These are phyloP conservation scores for Leucoraja erinaceus DNA, from an alignment of 2,113 vertebrate genomes.

Conservation along the genomic window DNA sequence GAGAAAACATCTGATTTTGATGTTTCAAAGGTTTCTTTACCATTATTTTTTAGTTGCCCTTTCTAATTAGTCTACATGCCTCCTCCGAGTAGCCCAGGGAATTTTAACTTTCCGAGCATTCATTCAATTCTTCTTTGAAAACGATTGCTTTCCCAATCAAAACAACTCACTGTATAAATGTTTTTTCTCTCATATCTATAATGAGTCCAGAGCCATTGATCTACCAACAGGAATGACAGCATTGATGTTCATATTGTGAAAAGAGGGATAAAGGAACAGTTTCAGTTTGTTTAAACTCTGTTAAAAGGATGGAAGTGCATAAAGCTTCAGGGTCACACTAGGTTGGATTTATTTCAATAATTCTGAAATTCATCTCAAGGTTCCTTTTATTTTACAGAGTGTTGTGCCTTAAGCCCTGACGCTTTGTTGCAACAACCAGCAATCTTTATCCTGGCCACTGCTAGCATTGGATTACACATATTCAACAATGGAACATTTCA, in stretches of 20 bases:
- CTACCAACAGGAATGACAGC: not conserved
- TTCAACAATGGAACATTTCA: slow-evolving; percentile 18
- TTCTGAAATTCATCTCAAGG: not conserved
- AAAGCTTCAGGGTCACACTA: not conserved
- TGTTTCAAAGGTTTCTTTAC: too few species aligned
- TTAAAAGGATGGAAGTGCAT: too few species aligned
- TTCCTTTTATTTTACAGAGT: not conserved
- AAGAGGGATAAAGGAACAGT: not conserved
- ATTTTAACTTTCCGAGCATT: not conserved
- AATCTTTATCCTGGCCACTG: not conserved
- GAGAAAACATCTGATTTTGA: too few species aligned
- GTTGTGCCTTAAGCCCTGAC: not conserved
- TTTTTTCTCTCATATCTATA: not conserved
- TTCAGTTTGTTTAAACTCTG: not conserved
- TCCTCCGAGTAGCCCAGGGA: not conserved
- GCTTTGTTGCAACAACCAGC: not conserved
- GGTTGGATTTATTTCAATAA: not conserved
- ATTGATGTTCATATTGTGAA: not conserved
- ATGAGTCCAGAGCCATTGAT: not conserved
- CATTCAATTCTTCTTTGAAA: not conserved
- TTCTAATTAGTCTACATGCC: not conserved
- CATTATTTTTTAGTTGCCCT: too few species aligned
- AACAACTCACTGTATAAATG: not conserved
- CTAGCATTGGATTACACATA: not conserved
- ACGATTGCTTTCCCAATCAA: not conserved